phyloP scores from a whole-genome alignment of 1,140 invertebrate species.

The Chironomus tepperi region DNA sequence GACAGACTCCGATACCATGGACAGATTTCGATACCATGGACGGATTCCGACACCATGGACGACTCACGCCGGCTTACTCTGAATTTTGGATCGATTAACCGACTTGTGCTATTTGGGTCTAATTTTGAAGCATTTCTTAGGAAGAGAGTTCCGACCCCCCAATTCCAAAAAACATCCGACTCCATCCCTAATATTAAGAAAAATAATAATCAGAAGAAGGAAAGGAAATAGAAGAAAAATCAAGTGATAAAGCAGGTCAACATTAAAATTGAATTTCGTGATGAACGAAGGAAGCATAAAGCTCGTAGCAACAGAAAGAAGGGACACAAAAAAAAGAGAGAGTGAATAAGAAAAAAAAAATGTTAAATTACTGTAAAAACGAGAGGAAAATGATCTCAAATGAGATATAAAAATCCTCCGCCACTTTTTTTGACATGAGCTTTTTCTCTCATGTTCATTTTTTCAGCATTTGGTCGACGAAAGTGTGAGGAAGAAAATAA shows the following conservation, averaged over 20 bases:
- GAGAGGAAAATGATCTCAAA: conserved; percentile 2
- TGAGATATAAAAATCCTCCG: conserved; percentile 16
- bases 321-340: not conserved
- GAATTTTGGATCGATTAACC: too few species aligned
- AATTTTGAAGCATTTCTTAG: too few species aligned
- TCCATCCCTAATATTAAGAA: too few species aligned
- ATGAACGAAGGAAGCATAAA: not conserved
- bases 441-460: not conserved
- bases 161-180: too few species aligned
- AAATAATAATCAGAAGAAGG: not conserved
- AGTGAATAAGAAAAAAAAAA: not conserved
- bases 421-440: conserved; percentile 17
- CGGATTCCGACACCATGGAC: too few species aligned
- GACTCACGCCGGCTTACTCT: too few species aligned
- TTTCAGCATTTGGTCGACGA: not conserved
- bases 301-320: not conserved
- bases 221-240: not conserved
- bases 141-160: too few species aligned
- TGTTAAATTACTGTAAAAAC: conserved; percentile 17
- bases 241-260: not conserved
- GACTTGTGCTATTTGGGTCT: too few species aligned
- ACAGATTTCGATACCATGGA: too few species aligned
- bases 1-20: too few species aligned
- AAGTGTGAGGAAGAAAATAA: not conserved
- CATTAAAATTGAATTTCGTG: conserved; percentile 20